A percentile compares a stretch with the other conserved stretches of the same genome.
phyloP scores from a whole-genome alignment of 2,888 invertebrate genomes.

The Microctonus hyperodae region DNA sequence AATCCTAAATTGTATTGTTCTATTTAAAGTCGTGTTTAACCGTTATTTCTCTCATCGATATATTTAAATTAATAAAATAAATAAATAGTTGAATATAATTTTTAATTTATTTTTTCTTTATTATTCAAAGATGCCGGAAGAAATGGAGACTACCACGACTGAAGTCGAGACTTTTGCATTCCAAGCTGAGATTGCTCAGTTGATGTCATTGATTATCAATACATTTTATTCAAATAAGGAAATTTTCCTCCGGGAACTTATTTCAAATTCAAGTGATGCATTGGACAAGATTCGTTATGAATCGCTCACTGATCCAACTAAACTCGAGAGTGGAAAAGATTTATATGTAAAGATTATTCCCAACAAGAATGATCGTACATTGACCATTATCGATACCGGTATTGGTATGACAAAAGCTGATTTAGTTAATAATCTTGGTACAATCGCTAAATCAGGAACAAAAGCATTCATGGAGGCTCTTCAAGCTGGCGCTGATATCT shows the following conservation, averaged over 20 bases:
- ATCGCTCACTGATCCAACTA: constrained; percentile 93
- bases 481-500: constrained; percentile 98
- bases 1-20: too few relatives aligned
- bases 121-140: constrained; percentile 78
- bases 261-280: constrained; percentile 98
- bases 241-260: constrained; percentile 98
- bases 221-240: constrained; percentile 99
- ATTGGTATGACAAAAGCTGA: constrained; percentile 99
- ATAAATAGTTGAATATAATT: too few relatives aligned
- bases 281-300: constrained; percentile 95
- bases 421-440: constrained; percentile 97
- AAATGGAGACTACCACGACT: constrained; percentile 64
- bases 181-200: constrained; percentile 99
- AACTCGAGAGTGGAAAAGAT: constrained; percentile 93
- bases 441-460: constrained; percentile 99
- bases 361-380: constrained; percentile 92
- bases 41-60: neutral
- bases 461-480: constrained; percentile 99
- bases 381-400: constrained; percentile 93
- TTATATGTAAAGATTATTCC: constrained; percentile 96
- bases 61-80: too few relatives aligned
- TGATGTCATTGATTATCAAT: constrained; percentile 99
- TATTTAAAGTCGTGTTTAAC: neutral
- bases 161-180: constrained; percentile 98
- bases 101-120: constrained; percentile 13